Evolutionary conservation across 2,113 vertebrate species (phyloP), one percentile per base, ranked within the genome.

Genomic region (Aldabrachelys gigantea): DNA sequence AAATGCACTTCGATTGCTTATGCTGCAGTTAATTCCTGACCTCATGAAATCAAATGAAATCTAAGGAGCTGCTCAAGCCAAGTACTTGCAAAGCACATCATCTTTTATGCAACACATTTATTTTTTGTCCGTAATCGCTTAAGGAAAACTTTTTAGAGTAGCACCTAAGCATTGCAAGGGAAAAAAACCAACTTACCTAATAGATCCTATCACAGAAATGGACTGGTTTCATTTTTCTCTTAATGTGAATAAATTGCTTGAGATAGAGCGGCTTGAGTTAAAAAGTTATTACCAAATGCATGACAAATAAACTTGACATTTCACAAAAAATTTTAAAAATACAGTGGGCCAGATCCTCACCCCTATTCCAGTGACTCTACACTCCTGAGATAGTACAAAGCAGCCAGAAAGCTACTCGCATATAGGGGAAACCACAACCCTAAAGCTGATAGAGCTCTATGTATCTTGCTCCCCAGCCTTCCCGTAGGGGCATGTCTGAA

Each of bases 371-470:
- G 10, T 19, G 76, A 82, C 49, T 5, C 6, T 52, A 81, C 24
- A 78, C 31, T 85, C 79, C 35, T 17, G 53, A 88, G 91, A 72
- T 72, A 76, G 87, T 21, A 83, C 80, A 27, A 41, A 6, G 80
- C 65, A 53, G 9, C 2, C 81, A 80, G 83, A 80, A 84, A 84
- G 72, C 41, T n/a, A 57, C 29, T 6, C 65, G 1, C 47, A 9
- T 0, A 53, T 52, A 9, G n/a, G 82, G 29, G 56, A 49, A 89
- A 53, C 52, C 82, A 69, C 62, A 24, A 82, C 53, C 49, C 2
- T 1, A 17, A 78, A n/a, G 87, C 0, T 56, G 14, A 14, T 47
- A 16, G 0, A 1, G 53, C n/a, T 2, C 1, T 80, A 35, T 49
- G 1, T 19, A 8, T 78, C 31, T 83, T 49, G 7, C 69, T 87